Evolutionary conservation across 1,140 invertebrate species (phyloP).

Genomic region (Aleiodes sp.): DNA sequence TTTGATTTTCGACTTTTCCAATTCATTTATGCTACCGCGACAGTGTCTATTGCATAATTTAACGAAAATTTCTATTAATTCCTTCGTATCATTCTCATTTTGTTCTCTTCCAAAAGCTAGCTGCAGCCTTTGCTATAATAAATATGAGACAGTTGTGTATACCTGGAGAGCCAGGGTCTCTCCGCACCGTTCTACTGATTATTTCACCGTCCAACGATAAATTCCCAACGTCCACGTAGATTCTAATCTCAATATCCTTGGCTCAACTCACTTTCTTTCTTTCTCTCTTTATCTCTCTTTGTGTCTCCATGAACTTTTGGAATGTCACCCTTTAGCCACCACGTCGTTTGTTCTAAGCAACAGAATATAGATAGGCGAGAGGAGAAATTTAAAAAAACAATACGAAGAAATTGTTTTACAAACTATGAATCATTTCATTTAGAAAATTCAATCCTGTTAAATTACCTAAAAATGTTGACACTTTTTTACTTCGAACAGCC

Average conservation of each 20-base stretch:
- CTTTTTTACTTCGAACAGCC: conserved; percentile 74
- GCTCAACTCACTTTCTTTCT: background rate
- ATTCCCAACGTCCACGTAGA: conserved; percentile 57
- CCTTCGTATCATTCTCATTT: background rate
- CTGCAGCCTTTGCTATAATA: conserved; percentile 21
- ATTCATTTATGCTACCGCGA: background rate
- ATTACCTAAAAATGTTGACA: conserved; percentile 44
- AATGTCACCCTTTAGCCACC: conserved; percentile 46
- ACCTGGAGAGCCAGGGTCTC: conserved; percentile 29
- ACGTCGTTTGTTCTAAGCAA: conserved; percentile 35
- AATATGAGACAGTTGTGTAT: conserved; percentile 32
- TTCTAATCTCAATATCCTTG: conserved; percentile 57
- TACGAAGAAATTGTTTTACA: background rate
- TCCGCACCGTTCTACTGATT: conserved; percentile 54
- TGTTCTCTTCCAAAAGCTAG: conserved; percentile 23
- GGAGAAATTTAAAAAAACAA: no score
- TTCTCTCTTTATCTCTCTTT: conserved; percentile 48
- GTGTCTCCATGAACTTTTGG: conserved; percentile 43
- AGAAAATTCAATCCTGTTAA: conserved; percentile 24
- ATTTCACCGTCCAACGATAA: conserved; percentile 59
- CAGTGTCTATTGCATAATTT: no score
- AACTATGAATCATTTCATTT: background rate
- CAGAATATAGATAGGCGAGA: conserved; percentile 12
- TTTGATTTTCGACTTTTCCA: no score
- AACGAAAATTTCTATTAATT: no score